Evolutionary conservation across 2,797 vertebrate species (phyloP), one percentile per base, ranked within the genome.

Genomic region (Heteromormyrus szaboi): DNA sequence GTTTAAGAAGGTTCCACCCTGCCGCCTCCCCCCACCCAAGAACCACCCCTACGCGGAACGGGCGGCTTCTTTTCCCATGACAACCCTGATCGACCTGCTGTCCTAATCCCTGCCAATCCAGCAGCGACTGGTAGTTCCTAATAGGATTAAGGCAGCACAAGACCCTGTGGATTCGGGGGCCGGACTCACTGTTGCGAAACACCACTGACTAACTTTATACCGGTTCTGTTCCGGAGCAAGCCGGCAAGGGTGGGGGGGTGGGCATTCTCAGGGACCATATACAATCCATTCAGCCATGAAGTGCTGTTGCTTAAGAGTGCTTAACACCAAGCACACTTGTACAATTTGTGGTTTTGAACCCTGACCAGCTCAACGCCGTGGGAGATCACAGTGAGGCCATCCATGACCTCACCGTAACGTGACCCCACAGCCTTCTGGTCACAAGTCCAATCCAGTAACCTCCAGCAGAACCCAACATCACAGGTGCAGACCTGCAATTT

Each of bases 71-170:
- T 62, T 72, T 54, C 59, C 81, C 50, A 85, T 68, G 54, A 85
- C 86, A 84, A 88, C 87, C 46, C 81, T 9, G 19, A 51, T 50
- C 11, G 65, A 68, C 54, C 72, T 79, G 79, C 76, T 88, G 53
- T 25, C 48, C 89, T 89, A 89, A 89, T 89, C 89, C 86, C 33
- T 19, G 17, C 59, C 89, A 72, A 14, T 88, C 29, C 17, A 83
- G 50, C 76, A 53, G 44, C n/a, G 44, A 41, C 86, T 89, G 86
- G 22, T 48, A 88, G 54, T 4, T 54, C 81, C 59, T 89, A 88
- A 89, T 50, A 89, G 87, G 89, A 89, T 89, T 89, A 51, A 51
- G 46, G 41, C 3, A 53, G 25, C 54, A 22, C 25, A 62, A 54
- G 22, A 4, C 51, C 87, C 25, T 17, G 48, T 54, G 51, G 51